Evolutionary conservation across 2,797 vertebrate species (phyloP).

Genomic region (Hypotaenidia philippensis): DNA sequence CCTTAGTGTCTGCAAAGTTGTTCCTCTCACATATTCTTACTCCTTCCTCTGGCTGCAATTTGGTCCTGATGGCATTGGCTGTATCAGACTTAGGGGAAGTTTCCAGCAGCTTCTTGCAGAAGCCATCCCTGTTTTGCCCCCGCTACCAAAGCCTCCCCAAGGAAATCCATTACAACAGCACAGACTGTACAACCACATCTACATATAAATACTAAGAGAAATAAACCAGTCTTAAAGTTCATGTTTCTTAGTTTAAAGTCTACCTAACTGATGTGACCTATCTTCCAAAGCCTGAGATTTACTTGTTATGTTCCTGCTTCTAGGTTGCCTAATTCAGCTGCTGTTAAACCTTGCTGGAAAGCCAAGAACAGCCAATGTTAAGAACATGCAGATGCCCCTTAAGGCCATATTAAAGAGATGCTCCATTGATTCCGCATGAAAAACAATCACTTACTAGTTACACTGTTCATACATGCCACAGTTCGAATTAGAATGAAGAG

Average conservation of each 20-base stretch:
- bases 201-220: not conserved
- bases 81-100: too few relatives aligned
- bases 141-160: too few relatives aligned
- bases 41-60: too few relatives aligned
- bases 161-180: not conserved
- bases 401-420: not conserved
- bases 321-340: not conserved
- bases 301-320: not conserved
- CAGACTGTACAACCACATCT: not conserved
- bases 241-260: not conserved
- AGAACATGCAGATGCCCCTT: not conserved
- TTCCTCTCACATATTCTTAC: too few relatives aligned
- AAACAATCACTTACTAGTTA: not conserved
- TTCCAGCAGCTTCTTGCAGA: too few relatives aligned
- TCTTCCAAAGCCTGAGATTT: not conserved
- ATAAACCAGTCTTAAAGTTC: not conserved
- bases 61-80: too few relatives aligned
- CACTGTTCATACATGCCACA: accelerated
- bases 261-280: not conserved
- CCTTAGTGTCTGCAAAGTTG: too few relatives aligned
- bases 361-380: not conserved
- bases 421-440: not conserved
- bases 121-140: too few relatives aligned
- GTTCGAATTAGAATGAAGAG: not conserved
- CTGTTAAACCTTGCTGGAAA: not conserved